Evolutionary conservation across 53 echinoderm and acorn worm genomes (phyloP).

Genomic region (Patiria pectinifera): DNA sequence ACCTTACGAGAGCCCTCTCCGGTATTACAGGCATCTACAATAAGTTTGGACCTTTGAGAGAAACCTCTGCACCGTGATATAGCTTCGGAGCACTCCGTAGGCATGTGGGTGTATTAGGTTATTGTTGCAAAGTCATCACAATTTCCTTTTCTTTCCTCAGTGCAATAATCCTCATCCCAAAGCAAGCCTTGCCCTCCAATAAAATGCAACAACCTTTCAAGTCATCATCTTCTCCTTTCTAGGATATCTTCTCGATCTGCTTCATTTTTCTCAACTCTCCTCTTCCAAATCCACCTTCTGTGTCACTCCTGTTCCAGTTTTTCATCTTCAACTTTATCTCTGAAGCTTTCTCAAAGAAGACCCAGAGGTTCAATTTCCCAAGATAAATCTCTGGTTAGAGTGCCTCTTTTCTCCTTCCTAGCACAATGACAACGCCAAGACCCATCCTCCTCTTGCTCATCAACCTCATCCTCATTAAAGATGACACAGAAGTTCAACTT

Average conservation of each 20-base stretch:
- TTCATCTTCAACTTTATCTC: no score
- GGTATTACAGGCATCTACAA: neutral
- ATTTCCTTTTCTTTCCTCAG: neutral
- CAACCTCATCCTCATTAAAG: slow-evolving; percentile 26
- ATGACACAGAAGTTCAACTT: neutral
- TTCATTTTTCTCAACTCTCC: neutral
- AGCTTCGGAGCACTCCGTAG: neutral
- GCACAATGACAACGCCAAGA: slow-evolving; percentile 38
- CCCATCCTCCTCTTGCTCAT: slow-evolving; percentile 22
- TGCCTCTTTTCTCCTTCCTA: neutral
- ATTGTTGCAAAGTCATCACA: slow-evolving; percentile 35
- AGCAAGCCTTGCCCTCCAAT: neutral
- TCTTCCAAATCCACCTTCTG: no score
- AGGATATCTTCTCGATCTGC: neutral
- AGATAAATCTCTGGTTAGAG: no score
- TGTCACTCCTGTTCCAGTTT: no score
- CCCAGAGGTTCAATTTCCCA: neutral
- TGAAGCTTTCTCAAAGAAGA: no score
- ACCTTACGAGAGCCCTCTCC: slow-evolving; percentile 25
- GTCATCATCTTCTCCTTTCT: neutral
- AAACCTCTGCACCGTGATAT: neutral
- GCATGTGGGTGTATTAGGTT: neutral
- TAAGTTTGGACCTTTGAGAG: neutral
- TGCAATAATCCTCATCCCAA: neutral
- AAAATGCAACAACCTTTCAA: neutral